A percentile compares a stretch with the other conserved stretches of the same genome.
Conservation (phyloP, 1,140 invertebrate species). For the Zaprionus lachaisei region DNA sequence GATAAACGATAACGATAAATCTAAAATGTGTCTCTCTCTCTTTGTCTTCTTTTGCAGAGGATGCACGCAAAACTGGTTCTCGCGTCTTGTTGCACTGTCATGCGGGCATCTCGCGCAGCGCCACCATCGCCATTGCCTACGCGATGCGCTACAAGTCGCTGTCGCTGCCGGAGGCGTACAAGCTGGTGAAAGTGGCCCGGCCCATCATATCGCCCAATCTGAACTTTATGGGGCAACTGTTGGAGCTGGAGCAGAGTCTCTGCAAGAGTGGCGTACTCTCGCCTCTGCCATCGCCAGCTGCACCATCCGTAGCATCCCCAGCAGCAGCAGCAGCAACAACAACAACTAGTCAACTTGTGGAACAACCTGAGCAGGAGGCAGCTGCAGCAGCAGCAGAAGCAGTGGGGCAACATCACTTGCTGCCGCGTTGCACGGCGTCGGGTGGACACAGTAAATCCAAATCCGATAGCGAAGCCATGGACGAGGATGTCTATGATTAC, state of each 20-base stretch:
- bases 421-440: background rate
- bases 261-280: conserved; percentile 85
- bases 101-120: conserved; percentile 96
- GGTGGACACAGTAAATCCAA: conserved; percentile 55
- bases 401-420: conserved; percentile 6
- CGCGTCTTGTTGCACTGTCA: conserved; percentile 97
- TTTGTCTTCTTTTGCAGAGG: conserved; percentile 89
- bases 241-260: conserved; percentile 93
- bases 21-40: conserved; percentile 10
- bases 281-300: conserved; percentile 45
- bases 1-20: background rate
- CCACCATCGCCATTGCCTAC: conserved; percentile 97
- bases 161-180: conserved; percentile 95
- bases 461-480: conserved; percentile 75
- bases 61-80: conserved; percentile 90
- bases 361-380: conserved; percentile 59
- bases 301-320: background rate
- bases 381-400: conserved; percentile 35
- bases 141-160: conserved; percentile 95
- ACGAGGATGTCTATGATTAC: conserved; percentile 72
- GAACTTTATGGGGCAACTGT: conserved; percentile 98
- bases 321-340: conserved; percentile 21
- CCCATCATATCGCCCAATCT: conserved; percentile 98
- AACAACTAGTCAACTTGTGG: conserved; percentile 68
- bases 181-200: conserved; percentile 93